Percentiles rank a stretch among this genome's conserved stretches.
Evolutionary conservation across 2,113 vertebrate genomes (phyloP).

Genomic region (Setophaga petechia): DNA sequence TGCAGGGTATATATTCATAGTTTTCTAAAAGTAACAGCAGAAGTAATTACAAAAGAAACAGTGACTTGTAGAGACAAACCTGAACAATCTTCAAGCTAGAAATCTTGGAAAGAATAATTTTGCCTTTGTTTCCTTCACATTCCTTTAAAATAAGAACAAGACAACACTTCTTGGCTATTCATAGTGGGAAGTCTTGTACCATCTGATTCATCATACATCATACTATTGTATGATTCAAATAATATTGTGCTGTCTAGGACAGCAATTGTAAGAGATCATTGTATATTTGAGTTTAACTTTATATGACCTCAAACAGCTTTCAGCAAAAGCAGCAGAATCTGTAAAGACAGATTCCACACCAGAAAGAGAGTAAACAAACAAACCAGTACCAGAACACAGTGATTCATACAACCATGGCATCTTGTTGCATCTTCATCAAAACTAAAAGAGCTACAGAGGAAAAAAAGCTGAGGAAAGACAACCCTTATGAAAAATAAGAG

Average conservation of each 20-base stretch:
- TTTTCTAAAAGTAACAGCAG: neutral
- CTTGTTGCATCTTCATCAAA: conserved; percentile 1
- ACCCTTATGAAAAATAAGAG: conserved; percentile 16
- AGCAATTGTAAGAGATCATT: neutral
- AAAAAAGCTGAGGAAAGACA: neutral
- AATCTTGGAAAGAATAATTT: neutral
- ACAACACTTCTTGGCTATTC: neutral
- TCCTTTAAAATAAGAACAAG: neutral
- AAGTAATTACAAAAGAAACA: neutral
- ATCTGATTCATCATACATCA: neutral
- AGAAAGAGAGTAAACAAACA: neutral
- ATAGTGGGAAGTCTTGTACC: neutral
- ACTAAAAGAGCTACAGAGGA: neutral
- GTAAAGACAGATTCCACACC: neutral
- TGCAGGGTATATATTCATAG: neutral
- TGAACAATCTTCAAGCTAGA: neutral
- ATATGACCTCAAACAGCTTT: neutral
- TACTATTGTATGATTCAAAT: neutral
- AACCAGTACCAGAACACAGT: neutral
- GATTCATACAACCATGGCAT: neutral
- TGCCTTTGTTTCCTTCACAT: neutral
- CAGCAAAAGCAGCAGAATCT: neutral
- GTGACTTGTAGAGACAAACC: neutral
- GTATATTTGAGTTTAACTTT: neutral
- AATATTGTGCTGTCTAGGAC: neutral